These are phyloP conservation scores for Brachionus sp. DNA, from an alignment of 1,140 invertebrate species.

Conservation along the genomic window DNA sequence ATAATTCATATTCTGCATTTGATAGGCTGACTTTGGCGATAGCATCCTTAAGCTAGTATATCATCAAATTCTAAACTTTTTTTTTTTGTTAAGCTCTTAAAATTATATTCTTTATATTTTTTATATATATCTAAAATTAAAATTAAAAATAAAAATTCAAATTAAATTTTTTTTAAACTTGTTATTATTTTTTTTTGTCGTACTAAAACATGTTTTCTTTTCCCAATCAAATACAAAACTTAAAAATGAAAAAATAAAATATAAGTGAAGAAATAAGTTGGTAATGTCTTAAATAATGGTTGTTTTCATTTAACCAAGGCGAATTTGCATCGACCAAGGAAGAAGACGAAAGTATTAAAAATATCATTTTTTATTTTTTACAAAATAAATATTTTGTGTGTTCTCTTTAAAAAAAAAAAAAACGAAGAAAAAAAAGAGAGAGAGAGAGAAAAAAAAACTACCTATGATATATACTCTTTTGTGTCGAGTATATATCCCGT, in stretches of 20 bases:
- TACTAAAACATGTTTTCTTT: slow-evolving; percentile 8
- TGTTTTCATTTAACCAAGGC: too few species aligned
- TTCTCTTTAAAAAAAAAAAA: not conserved
- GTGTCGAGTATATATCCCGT: not conserved
- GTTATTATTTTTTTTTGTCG: not conserved
- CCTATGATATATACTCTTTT: slow-evolving; percentile 32
- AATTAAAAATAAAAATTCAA: too few species aligned
- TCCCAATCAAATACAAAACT: not conserved
- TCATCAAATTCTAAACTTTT: not conserved
- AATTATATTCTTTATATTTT: too few species aligned
- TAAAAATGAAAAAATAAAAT: too few species aligned
- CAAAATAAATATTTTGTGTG: not conserved
- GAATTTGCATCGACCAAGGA: too few species aligned
- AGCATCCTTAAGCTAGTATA: not conserved
- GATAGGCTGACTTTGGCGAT: slow-evolving; percentile 44
- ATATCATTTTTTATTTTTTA: too few species aligned
- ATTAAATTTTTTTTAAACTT: not conserved
- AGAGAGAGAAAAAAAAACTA: not conserved
- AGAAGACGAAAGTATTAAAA: too few species aligned
- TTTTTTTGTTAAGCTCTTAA: too few species aligned
- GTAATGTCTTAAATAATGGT: too few species aligned
- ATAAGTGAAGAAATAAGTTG: too few species aligned
- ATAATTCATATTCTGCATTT: slow-evolving; percentile 43
- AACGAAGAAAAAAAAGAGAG: not conserved
- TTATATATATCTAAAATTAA: too few species aligned